Evolutionary conservation across 2,797 vertebrate species (phyloP).

Genomic region (Sarcoramphus papa): DNA sequence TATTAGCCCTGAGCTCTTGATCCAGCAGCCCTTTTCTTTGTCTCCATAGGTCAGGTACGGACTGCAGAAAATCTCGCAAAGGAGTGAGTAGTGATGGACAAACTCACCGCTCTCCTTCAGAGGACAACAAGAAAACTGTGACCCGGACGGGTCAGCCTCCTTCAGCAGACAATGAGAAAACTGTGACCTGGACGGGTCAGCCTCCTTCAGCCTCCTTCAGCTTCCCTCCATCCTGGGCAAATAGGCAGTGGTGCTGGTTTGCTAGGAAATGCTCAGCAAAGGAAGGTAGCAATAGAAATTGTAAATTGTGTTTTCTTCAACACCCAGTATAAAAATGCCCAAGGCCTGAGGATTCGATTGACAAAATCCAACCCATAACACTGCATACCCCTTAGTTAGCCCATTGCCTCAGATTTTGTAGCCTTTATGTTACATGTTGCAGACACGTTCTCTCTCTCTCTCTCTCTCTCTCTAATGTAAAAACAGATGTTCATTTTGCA

Average conservation of each 20-base stretch:
- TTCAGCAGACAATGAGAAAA: neutral
- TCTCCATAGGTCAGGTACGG: neutral
- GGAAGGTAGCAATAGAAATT: neutral
- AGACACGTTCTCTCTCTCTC: no score
- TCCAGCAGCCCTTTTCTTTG: neutral
- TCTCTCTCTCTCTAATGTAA: neutral
- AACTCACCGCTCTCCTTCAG: neutral
- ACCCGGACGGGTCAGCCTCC: neutral
- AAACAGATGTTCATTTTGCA: neutral
- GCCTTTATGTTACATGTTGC: neutral
- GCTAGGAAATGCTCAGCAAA: neutral
- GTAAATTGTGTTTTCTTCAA: neutral
- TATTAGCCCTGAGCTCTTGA: neutral
- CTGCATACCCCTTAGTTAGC: neutral
- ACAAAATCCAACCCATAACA: neutral
- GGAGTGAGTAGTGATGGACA: neutral
- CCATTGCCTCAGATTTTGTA: neutral
- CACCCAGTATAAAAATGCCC: neutral
- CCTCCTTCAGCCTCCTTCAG: neutral
- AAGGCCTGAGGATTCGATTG: neutral
- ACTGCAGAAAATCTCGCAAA: neutral
- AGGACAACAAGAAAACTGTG: neutral
- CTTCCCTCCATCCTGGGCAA: neutral
- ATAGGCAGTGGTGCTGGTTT: neutral
- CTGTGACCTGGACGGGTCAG: neutral